phyloP scores from a whole-genome alignment of 2,888 invertebrate genomes.

The Adelognathus sp. region DNA sequence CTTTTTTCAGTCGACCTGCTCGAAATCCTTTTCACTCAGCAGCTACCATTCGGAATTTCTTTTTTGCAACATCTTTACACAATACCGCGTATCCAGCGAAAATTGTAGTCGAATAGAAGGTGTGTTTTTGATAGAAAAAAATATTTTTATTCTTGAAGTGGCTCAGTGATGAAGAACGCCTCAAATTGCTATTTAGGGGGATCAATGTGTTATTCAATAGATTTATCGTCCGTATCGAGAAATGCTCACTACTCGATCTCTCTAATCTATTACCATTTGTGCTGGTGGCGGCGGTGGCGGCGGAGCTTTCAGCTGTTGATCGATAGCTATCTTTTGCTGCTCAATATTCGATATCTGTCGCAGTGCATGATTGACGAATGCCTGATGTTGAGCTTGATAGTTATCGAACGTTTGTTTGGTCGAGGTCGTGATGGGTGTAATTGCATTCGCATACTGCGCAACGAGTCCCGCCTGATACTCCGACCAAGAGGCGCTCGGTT shows the following conservation, averaged over 20 bases:
- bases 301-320: conserved; percentile 82
- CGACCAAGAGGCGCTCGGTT: conserved; percentile 93
- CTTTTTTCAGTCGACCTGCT: too few relatives aligned
- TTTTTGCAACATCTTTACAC: too few relatives aligned
- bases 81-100: too few relatives aligned
- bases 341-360: conserved; percentile 93
- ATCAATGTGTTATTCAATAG: neutral
- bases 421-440: conserved; percentile 89
- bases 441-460: conserved; percentile 89
- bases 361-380: conserved; percentile 95
- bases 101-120: too few relatives aligned
- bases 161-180: too few relatives aligned
- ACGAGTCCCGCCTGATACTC: conserved; percentile 94
- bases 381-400: conserved; percentile 97
- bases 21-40: too few relatives aligned
- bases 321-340: conserved; percentile 88
- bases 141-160: too few relatives aligned
- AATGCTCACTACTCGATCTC: neutral
- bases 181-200: too few relatives aligned
- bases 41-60: too few relatives aligned
- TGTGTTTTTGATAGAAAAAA: too few relatives aligned
- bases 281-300: conserved; percentile 81
- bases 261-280: conserved; percentile 60
- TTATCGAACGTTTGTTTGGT: conserved; percentile 93
- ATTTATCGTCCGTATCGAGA: too few relatives aligned